Conservation (phyloP, 1,140 invertebrate species). For the Drosophila paulistorum region DNA sequence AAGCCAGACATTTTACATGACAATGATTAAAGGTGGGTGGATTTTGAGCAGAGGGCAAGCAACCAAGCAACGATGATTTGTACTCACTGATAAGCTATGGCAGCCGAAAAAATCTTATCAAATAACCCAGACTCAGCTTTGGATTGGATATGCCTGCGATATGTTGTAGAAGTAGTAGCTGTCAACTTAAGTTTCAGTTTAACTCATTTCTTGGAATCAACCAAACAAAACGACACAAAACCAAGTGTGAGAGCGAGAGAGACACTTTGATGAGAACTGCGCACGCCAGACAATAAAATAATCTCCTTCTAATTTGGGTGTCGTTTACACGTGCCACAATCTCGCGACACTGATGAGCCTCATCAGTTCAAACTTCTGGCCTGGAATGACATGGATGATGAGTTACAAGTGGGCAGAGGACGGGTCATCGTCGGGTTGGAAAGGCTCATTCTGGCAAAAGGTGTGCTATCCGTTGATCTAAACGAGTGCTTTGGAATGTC, state of each 20-base stretch:
- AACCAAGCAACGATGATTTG: slow-evolving; percentile 29
- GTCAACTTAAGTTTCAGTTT: slow-evolving; percentile 23
- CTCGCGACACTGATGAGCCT: slow-evolving; percentile 58
- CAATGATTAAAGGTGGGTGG: slow-evolving; percentile 38
- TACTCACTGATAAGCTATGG: slow-evolving; percentile 39
- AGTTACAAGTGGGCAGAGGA: slow-evolving; percentile 30
- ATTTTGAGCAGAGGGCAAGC: neutral
- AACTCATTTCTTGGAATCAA: slow-evolving; percentile 43
- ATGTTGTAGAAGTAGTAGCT: slow-evolving; percentile 25
- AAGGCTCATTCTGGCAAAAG: neutral
- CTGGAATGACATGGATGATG: slow-evolving; percentile 29
- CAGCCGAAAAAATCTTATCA: slow-evolving; percentile 37
- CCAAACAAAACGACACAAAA: slow-evolving; percentile 9
- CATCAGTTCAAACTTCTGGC: slow-evolving; percentile 34
- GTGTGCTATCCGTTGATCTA: slow-evolving; percentile 7
- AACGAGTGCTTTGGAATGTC: slow-evolving; percentile 41
- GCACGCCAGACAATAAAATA: slow-evolving; percentile 64
- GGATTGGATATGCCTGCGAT: slow-evolving; percentile 1
- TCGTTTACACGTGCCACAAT: slow-evolving; percentile 75
- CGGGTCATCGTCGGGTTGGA: slow-evolving; percentile 23
- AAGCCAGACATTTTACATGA: slow-evolving; percentile 68
- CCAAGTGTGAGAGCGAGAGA: slow-evolving; percentile 9
- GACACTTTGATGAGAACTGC: slow-evolving; percentile 23
- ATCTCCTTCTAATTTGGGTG: slow-evolving; percentile 76
- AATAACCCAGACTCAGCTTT: slow-evolving; percentile 35